Evolutionary conservation across 2,797 vertebrate genomes (phyloP).

Genomic region (Adrianichthys oophorus): DNA sequence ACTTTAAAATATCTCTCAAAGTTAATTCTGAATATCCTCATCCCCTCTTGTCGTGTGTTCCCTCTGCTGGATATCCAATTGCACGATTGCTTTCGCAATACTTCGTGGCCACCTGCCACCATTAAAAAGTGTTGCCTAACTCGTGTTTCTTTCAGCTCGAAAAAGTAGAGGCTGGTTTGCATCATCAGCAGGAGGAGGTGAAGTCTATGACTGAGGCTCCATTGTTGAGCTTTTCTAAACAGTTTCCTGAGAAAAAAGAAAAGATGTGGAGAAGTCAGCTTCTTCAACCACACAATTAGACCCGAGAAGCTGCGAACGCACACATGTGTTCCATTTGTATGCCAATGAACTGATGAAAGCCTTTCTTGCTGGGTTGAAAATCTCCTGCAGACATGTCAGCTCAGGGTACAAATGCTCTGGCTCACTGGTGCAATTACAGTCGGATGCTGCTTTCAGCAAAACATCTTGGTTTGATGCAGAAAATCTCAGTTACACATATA

Average conservation of each 20-base stretch:
- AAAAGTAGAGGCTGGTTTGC: constrained; percentile 57
- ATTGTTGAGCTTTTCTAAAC: constrained; percentile 57
- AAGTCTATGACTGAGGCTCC: constrained; percentile 63
- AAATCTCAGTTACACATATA: constrained; percentile 39
- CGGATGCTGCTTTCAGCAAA: constrained; percentile 51
- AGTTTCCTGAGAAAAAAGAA: constrained; percentile 22
- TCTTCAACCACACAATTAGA: constrained; percentile 38
- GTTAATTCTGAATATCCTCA: constrained; percentile 34
- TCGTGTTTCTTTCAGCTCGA: constrained; percentile 55
- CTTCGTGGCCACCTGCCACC: constrained; percentile 37
- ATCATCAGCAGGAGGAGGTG: constrained; percentile 55
- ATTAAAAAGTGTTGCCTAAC: constrained; percentile 53
- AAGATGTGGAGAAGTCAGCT: constrained; percentile 22
- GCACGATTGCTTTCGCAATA: constrained; percentile 47
- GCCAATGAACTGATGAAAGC: constrained; percentile 30
- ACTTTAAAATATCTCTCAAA: constrained; percentile 35
- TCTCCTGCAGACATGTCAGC: constrained; percentile 24
- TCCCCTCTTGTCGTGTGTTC: constrained; percentile 32
- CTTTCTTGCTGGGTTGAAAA: constrained; percentile 28
- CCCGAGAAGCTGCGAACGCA: constrained; percentile 13
- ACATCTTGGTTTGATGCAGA: constrained; percentile 55
- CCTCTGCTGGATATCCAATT: constrained; percentile 27
- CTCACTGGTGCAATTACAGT: constrained; percentile 42
- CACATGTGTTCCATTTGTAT: constrained; percentile 52
- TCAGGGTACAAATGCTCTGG: constrained; percentile 22